Base-by-base conservation (phyloP, 2,888 invertebrate species). In the Daptonema setosum region DNA sequence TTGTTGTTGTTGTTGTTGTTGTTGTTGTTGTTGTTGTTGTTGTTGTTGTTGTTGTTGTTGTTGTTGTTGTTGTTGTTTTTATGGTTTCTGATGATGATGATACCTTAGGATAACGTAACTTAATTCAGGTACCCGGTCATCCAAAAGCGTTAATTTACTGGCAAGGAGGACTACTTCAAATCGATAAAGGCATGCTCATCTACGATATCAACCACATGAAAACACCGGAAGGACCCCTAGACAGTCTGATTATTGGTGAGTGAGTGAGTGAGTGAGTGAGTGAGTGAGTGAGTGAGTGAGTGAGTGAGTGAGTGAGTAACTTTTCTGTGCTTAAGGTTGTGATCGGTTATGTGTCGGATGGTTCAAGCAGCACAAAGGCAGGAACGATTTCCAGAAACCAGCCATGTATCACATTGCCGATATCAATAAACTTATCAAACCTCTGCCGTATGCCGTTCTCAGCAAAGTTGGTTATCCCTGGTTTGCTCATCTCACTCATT, bases 401-500 rank as follows among this genome's bases (percentile, higher is more conserved):
- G 61, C 69, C 17, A 56, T 64, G 41, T 67, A 68, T 59, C 60
- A 60, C 17, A 60, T 66, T 14, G 62, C 62, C 47, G 69, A 69
- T 50, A 61, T 70, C 43, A 66, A 64, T 26, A 69, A 68, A 58
- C 61, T 69, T 62, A 65, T 67, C 66, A 69, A 69, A 57, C 69
- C 69, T n/a, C 58, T 69, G 43, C 69, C 69, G 2, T 63, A 63
- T 22, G 65, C 63, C 22, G 66, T 66, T 1, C 59, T 68, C 28
- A 61, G 63, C 62, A 68, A 68, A 61, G 67, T 64, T 5, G 22
- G 30, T 24, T 55, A 25, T 11, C n/a, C n/a, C n/a, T n/a, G n/a
- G n/a, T n/a, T n/a, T n/a, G n/a, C n/a, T n/a, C n/a, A n/a, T n/a
- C n/a, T n/a, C n/a, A n/a, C n/a, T n/a, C n/a, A n/a, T n/a, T n/a